A percentile compares a stretch with the other conserved stretches of the same genome.
Conservation (phyloP, 1,140 invertebrate species). For the Plectrocnemia conspersa region DNA sequence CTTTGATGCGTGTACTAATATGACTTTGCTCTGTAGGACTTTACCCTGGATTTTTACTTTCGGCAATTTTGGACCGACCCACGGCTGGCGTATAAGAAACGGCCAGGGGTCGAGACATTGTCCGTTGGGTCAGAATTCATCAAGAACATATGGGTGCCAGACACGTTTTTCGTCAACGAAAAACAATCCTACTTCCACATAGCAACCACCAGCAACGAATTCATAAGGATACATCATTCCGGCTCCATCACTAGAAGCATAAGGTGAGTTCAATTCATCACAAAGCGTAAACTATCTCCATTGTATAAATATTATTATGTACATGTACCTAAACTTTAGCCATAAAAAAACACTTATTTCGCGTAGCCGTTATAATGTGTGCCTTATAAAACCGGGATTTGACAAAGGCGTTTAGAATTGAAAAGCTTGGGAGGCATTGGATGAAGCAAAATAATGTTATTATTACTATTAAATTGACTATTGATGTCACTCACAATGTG, state of each 20-base stretch:
- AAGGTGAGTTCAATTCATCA: constrained; percentile 63
- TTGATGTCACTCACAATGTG: too few relatives aligned
- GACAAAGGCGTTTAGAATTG: too few relatives aligned
- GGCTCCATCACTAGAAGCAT: constrained; percentile 93
- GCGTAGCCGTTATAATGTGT: too few relatives aligned
- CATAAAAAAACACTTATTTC: background rate
- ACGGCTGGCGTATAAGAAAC: constrained; percentile 82
- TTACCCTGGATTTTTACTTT: constrained; percentile 98
- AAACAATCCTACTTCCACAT: constrained; percentile 98
- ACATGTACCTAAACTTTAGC: background rate
- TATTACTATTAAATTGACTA: too few relatives aligned
- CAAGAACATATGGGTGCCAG: constrained; percentile 97
- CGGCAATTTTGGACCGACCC: constrained; percentile 97
- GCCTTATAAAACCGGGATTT: too few relatives aligned
- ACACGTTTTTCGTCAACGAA: constrained; percentile 98
- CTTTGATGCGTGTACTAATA: too few relatives aligned
- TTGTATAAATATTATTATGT: background rate
- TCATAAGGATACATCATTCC: constrained; percentile 91
- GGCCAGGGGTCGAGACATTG: constrained; percentile 80
- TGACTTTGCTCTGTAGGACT: constrained; percentile 66
- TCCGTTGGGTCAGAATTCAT: constrained; percentile 92
- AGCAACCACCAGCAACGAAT: constrained; percentile 95
- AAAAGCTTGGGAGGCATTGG: too few relatives aligned
- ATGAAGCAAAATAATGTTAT: too few relatives aligned
- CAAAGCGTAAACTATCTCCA: background rate